Evolutionary conservation across 2,888 invertebrate genomes (phyloP).

Genomic region (Dryomyza anilis): DNA sequence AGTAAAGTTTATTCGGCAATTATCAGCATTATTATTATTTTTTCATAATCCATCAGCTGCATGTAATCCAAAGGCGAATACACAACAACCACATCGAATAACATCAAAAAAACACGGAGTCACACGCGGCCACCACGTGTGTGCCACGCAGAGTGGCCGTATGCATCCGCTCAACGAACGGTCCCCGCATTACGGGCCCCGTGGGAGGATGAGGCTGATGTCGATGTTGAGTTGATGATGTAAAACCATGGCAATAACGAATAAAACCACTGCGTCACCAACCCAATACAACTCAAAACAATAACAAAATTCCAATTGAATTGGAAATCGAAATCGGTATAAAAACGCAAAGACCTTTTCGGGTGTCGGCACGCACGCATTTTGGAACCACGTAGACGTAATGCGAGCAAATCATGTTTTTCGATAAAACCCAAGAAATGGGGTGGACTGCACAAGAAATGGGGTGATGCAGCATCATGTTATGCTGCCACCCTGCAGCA

Average conservation of each 20-base stretch:
- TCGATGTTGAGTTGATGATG: too few species aligned
- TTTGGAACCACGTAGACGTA: neutral
- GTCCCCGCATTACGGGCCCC: neutral
- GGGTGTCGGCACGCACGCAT: neutral
- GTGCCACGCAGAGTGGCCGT: neutral
- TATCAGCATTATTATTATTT: too few species aligned
- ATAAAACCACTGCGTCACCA: neutral
- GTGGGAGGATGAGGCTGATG: neutral
- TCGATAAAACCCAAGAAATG: neutral
- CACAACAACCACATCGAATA: neutral
- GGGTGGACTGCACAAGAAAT: too few species aligned
- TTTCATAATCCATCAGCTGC: slow-evolving; percentile 13
- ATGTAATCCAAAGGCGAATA: slow-evolving; percentile 1
- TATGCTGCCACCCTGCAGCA: too few species aligned
- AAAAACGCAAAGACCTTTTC: too few species aligned
- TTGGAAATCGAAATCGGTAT: slow-evolving; percentile 5
- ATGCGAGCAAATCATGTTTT: too few species aligned
- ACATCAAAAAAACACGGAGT: neutral
- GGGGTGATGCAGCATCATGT: neutral
- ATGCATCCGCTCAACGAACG: neutral
- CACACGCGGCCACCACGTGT: slow-evolving; percentile 10
- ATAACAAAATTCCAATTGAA: neutral
- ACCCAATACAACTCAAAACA: neutral
- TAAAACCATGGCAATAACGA: neutral
- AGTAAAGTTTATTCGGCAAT: too few species aligned